A percentile compares a stretch with the other conserved stretches of the same genome.
phyloP scores from a whole-genome alignment of 1,140 invertebrate species.

The Leptinotarsa lineolata region DNA sequence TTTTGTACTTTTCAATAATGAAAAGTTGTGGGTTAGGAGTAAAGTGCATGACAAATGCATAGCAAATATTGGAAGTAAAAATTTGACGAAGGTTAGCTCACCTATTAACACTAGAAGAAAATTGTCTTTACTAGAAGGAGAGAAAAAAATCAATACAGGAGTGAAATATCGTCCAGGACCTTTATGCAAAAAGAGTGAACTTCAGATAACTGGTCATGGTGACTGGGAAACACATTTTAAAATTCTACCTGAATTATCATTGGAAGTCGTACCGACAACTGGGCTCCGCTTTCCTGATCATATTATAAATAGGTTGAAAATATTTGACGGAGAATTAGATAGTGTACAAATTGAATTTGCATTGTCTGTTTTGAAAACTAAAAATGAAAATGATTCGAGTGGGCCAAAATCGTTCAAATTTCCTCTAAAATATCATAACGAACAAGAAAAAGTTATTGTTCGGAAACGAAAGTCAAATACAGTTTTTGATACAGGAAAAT shows the following conservation, averaged over 20 bases:
- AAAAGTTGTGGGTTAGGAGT: slow-evolving; percentile 40
- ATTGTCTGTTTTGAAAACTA: slow-evolving; percentile 45
- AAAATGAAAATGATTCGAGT: slow-evolving; percentile 10
- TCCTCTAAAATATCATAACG: slow-evolving; percentile 50
- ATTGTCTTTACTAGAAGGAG: slow-evolving; percentile 40
- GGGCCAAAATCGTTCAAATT: slow-evolving; percentile 46
- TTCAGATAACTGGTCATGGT: slow-evolving; percentile 42
- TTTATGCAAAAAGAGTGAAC: slow-evolving; percentile 50
- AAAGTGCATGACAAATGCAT: slow-evolving; percentile 32
- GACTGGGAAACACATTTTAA: slow-evolving; percentile 47
- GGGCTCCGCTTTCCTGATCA: slow-evolving; percentile 44
- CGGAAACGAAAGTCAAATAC: slow-evolving; percentile 37
- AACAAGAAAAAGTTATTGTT: slow-evolving; percentile 49
- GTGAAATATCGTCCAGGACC: slow-evolving; percentile 54
- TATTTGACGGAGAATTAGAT: slow-evolving; percentile 12
- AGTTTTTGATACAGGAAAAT: not conserved
- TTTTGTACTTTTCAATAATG: slow-evolving; percentile 42
- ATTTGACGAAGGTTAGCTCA: not conserved
- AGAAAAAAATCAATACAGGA: slow-evolving; percentile 15
- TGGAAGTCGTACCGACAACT: slow-evolving; percentile 51
- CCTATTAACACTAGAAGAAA: slow-evolving; percentile 18
- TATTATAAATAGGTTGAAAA: slow-evolving; percentile 14
- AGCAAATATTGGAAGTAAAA: slow-evolving; percentile 26
- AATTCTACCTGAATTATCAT: slow-evolving; percentile 49
- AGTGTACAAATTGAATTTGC: slow-evolving; percentile 51